Evolutionary conservation across 2,797 vertebrate species (phyloP), one percentile per base, ranked within the genome.

Genomic region (Gymnopithys bicolor): DNA sequence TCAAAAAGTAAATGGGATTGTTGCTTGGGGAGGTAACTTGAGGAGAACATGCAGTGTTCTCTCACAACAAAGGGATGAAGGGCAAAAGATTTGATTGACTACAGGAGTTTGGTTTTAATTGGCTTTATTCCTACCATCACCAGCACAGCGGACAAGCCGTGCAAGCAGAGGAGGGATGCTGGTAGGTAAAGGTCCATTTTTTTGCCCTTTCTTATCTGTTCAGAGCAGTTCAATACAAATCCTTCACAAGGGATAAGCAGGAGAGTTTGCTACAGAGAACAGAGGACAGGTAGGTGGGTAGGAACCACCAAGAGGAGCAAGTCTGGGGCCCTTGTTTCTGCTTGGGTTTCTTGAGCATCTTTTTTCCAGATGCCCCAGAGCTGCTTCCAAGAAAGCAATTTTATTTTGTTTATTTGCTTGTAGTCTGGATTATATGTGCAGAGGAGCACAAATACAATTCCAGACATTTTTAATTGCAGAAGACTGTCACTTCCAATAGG

Each of bases 1-100:
- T 96, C 93, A 95, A 93, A 90, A 96, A 96, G 92, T 82, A 96
- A 96, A 96, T 95, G 96, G 84, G 87, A 83, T 92, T 93, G 85
- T 88, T 96, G 93, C 93, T 27, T 87, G 66, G 93, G 93, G 94
- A 96, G 55, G 67, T 70, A 94, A 92, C 76, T 93, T 25, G 62
- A 94, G 94, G 91, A 95, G 73, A 95, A 64, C 55, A 64, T 22
- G 73, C 63, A 76, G 58, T 48, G 63, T 91, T 93, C 85, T 46
- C 63, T 94, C 87, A 77, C 89, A 89, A 77, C 91, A 79, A 83
- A 92, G 43, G 67, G 87, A 95, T 4, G 8, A 81, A 87, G 84
- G 89, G 92, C 86, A 89, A 85, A 93, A 94, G 41, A 81, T 70
- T 35, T 90, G 94, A 95, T 96, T 96, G 90, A 86, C 83, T 96